Base-by-base conservation (phyloP, 2,888 invertebrate genomes). In the Idaea aversata region DNA sequence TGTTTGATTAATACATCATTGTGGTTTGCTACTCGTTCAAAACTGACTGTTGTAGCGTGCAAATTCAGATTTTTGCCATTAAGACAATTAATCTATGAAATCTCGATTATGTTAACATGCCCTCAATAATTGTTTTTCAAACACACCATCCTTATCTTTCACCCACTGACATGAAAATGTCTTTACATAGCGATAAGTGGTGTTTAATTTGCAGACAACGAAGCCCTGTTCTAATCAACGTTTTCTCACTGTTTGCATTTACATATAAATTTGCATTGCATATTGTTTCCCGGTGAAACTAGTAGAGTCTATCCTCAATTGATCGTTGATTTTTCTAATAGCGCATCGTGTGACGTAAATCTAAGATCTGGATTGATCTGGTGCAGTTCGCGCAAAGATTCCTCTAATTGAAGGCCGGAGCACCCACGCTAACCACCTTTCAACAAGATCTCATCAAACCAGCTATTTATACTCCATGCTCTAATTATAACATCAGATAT, bases 401-500 rank as follows among this genome's bases (percentile, higher is more conserved):
- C 82, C 77, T 78, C 76, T 83, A 80, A 85, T 83, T 88, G 88
- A 90, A 90, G 88, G 88, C 85, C 86, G 78, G 74, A 76, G 75
- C 85, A 74, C 89, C 89, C 85, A 90, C 91, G 80, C 83, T 76
- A 76, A 77, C 71, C 74, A 75, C 73, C 71, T 70, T 76, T 79
- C 62, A 81, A 83, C 80, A 83, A 85, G 80, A 83, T 80, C 84
- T 83, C 84, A 83, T 82, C 81, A 83, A 79, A 73, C 70, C 67
- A 70, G 71, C 85, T 91, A 91, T 90, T 88, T 86, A 84, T 88
- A 88, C 78, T 76, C 75, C 75, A 62, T 68, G 76, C 64, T 85
- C 87, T 88, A 89, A 87, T 88, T 88, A 86, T 90, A 90, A 77
- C 77, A 73, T 73, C 75, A 75, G 74, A 79, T 82, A 81, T 85